Evolutionary conservation across 2,797 vertebrate genomes (phyloP), one percentile per base, ranked within the genome.

Genomic region (Falco concolor): DNA sequence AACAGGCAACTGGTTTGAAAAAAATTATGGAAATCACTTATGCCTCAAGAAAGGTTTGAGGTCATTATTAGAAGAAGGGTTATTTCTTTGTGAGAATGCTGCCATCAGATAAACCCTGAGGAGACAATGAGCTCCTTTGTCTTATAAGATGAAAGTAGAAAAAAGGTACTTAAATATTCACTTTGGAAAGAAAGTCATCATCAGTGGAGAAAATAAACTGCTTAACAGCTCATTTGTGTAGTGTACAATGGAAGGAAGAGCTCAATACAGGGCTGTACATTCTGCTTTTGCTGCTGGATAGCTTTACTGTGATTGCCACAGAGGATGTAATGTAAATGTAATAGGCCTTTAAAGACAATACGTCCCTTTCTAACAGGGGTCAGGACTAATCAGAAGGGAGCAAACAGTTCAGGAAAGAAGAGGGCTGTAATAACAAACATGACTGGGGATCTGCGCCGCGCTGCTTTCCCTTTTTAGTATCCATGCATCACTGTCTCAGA

Each of bases 381-480:
- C 85, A 88, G 77, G 61, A 76, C 89, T 96, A 93, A 90, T 95
- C 74, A 87, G 77, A 95, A 94, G 75, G 36, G 49, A 70, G 90
- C 87, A 84, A 95, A 70, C 28, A 84, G 78, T 79, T 93, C 64
- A 87, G 69, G 76, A 94, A 83, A 96, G 91, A 94, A 84, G 82
- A 88, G 32, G 44, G 36, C 54, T 84, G 56, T 84, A 87, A 90
- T 78, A 84, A 89, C 68, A 92, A 85, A 70, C 60, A 72, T 49
- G 60, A 65, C 86, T 87, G 70, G 88, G 52, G 80, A 82, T 87
- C 77, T 87, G 84, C 1, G 10, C 78, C 0, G 60, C 81, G 60
- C 84, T 63, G 65, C 57, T 77, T 96, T 96, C 93, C 67, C 84
- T 83, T 96, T 93, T 93, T 90, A 97, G 92, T 57, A 89, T 74